Evolutionary conservation across 2,797 vertebrate species (phyloP), one percentile per base, ranked within the genome.

Genomic region (Alectoris magna): DNA sequence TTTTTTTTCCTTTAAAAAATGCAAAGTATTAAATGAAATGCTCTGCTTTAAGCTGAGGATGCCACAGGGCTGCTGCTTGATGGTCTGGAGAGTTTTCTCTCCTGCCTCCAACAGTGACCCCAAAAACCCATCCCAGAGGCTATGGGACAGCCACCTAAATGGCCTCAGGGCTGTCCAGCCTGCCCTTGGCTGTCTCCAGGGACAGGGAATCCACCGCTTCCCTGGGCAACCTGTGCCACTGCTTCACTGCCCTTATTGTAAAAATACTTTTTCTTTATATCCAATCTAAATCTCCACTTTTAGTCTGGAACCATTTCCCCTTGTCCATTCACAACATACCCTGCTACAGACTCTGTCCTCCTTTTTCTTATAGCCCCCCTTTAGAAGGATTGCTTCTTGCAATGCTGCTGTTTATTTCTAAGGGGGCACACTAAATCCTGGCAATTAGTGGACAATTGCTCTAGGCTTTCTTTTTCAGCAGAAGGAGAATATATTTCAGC

Each of bases 381-480:
- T 17, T 55, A 31, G 53, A 31, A 2, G 78, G 36, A 44, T 48
- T 3, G 1, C 86, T 85, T 58, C 91, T 78, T 70, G 23, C n/a
- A 55, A 2, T 17, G 23, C 71, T 87, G 71, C 49, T 74, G 12
- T 79, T 86, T 92, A 29, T 84, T 79, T 84, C 14, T 43, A 26
- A 82, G n/a, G 46, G 14, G 12, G n/a, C 11, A 59, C 38, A 14
- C 43, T 84, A 79, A 95, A 92, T 87, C 68, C 58, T 55, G 46
- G 74, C 71, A 92, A 71, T 93, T 83, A 76, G 64, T 59, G 71
- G 68, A 62, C 71, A 68, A 12, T 84, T 56, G 29, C 80, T 82
- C 64, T 59, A 62, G 64, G 53, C 77, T 77, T 88, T 87, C 73
- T 92, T 94, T 96, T 74, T 88, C 90, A 84, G 76, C 71, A 88